phyloP scores from a whole-genome alignment of 1,140 invertebrate genomes.

The Drosophila kepulauana region DNA sequence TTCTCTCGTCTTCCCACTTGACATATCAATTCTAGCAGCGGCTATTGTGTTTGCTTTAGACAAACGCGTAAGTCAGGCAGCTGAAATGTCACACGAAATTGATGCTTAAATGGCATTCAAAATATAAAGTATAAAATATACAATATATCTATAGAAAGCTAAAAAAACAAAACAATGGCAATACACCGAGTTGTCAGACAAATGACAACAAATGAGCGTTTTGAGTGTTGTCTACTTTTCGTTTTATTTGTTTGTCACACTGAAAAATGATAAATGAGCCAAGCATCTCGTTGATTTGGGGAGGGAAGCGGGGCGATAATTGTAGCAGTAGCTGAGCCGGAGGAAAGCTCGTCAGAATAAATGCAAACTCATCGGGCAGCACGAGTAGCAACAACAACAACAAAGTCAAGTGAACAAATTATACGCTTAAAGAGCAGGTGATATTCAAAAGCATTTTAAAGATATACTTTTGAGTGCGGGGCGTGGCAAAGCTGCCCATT shows the following conservation, averaged over 20 bases:
- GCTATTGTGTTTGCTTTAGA: background rate
- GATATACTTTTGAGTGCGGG: background rate
- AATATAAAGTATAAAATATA: conserved; percentile 54
- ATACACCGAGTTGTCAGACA: conserved; percentile 48
- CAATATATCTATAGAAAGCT: conserved; percentile 44
- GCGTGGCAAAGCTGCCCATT: background rate
- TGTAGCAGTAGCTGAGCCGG: background rate
- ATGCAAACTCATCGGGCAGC: conserved; percentile 55
- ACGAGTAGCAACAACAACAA: conserved; percentile 18
- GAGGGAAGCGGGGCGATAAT: background rate
- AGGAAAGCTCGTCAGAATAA: conserved; percentile 29
- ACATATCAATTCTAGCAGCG: conserved; percentile 1
- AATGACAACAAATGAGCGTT: conserved; percentile 80
- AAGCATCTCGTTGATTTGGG: background rate
- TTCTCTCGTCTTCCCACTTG: background rate
- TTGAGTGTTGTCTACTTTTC: conserved; percentile 64
- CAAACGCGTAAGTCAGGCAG: conserved; percentile 71
- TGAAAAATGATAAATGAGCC: conserved; percentile 59
- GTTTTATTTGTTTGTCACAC: conserved; percentile 63
- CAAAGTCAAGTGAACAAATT: conserved; percentile 60
- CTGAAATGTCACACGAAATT: conserved; percentile 56
- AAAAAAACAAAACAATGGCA: conserved; percentile 41
- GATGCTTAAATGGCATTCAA: conserved; percentile 75
- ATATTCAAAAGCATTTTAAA: conserved; percentile 25
- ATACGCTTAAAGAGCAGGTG: conserved; percentile 62